Percentiles rank a stretch among this genome's conserved stretches.
phyloP scores from a whole-genome alignment of 2,888 invertebrate genomes.

The Sphaerophoria taeniata region DNA sequence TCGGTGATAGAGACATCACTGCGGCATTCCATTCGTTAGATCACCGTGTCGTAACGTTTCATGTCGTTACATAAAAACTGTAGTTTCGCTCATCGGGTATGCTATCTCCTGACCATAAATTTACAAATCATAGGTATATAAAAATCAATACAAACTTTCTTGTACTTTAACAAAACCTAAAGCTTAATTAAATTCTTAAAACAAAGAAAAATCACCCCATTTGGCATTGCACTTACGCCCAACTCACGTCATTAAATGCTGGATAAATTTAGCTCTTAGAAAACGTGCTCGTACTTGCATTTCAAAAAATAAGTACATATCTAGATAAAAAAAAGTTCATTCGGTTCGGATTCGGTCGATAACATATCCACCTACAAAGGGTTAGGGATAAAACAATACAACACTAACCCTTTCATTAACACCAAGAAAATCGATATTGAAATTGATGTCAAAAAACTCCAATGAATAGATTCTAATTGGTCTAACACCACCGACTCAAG shows the following conservation, averaged over 20 bases:
- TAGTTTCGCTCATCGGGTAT: too few relatives aligned
- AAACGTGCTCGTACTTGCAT: slow-evolving; percentile 20
- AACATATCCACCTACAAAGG: background rate
- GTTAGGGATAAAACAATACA: background rate
- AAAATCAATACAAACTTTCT: background rate
- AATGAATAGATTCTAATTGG: slow-evolving; percentile 38
- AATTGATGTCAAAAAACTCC: slow-evolving; percentile 54
- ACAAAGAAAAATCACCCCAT: slow-evolving; percentile 7
- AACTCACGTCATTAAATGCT: background rate
- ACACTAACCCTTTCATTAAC: background rate
- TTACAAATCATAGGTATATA: too few relatives aligned
- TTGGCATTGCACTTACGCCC: background rate
- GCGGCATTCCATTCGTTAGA: too few relatives aligned
- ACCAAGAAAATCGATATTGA: slow-evolving; percentile 58
- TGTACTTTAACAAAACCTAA: background rate
- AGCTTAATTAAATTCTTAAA: slow-evolving; percentile 1
- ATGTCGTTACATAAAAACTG: too few relatives aligned
- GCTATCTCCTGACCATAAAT: too few relatives aligned
- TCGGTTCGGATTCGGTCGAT: slow-evolving; percentile 25
- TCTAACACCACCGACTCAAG: background rate
- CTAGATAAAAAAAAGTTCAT: slow-evolving; percentile 25
- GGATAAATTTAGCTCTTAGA: slow-evolving; percentile 13
- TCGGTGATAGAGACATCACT: too few relatives aligned
- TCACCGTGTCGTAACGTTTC: too few relatives aligned
- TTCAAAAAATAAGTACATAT: background rate